Evolutionary conservation across 2,888 invertebrate species (phyloP).

Genomic region (Glyphotaelius pellucidus): DNA sequence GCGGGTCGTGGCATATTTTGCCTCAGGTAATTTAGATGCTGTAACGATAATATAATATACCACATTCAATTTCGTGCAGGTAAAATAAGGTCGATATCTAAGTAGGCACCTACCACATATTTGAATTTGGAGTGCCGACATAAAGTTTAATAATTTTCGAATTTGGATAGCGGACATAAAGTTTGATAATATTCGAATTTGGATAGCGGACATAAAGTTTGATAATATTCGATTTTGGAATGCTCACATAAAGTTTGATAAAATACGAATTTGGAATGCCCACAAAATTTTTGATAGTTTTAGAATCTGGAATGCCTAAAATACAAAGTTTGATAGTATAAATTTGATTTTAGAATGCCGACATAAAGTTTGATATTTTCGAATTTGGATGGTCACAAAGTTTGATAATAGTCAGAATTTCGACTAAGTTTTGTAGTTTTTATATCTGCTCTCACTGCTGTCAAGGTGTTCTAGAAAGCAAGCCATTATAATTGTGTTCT

Average conservation of each 20-base stretch:
- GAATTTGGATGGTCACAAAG: no score
- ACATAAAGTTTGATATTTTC: background rate
- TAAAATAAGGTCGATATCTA: background rate
- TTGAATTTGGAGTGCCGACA: background rate
- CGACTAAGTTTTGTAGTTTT: no score
- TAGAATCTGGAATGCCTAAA: no score
- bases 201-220: background rate
- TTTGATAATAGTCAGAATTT: no score
- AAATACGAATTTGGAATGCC: background rate
- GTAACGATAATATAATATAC: background rate
- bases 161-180: background rate
- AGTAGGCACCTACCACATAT: background rate
- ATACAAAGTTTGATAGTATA: background rate
- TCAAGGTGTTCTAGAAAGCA: background rate
- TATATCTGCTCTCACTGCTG: background rate
- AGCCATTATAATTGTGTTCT: no score
- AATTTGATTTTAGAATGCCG: background rate
- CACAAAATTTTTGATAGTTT: background rate
- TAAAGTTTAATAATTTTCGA: background rate
- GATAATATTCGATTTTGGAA: background rate
- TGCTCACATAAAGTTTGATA: background rate
- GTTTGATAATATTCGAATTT: background rate
- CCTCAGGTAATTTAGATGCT: constrained; percentile 33
- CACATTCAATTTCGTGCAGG: constrained; percentile 2
- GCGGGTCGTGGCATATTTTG: constrained; percentile 27